Percentiles rank a stretch among this genome's conserved stretches.
Conservation (phyloP, 2,888 invertebrate species). For the Biston betularia region DNA sequence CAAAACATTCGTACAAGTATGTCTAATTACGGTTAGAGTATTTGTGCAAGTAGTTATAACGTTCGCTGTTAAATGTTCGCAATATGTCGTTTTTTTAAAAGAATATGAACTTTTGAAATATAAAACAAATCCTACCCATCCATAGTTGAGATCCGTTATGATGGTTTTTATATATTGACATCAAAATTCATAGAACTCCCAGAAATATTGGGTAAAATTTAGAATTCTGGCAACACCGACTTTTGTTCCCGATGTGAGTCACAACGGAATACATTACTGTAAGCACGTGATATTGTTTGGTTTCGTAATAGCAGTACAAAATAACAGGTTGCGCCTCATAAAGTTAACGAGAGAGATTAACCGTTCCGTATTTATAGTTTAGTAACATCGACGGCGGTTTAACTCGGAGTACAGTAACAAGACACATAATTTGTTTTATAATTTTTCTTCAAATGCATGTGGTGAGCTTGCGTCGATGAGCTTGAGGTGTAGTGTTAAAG, state of each 20-base stretch:
- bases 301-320: slow-evolving; percentile 75
- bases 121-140: background rate
- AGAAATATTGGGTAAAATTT: background rate
- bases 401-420: slow-evolving; percentile 30
- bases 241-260: slow-evolving; percentile 33
- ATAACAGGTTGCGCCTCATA: slow-evolving; percentile 74
- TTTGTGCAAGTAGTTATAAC: no score
- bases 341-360: slow-evolving; percentile 70
- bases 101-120: background rate
- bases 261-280: slow-evolving; percentile 55
- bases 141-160: background rate
- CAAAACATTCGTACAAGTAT: no score
- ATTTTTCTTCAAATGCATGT: slow-evolving; percentile 29
- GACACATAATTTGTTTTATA: slow-evolving; percentile 35
- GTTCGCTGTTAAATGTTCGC: no score
- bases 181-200: background rate
- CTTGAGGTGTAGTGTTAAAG: slow-evolving; percentile 18
- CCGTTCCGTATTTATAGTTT: slow-evolving; percentile 56
- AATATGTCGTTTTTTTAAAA: no score
- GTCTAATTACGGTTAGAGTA: no score
- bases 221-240: slow-evolving; percentile 24
- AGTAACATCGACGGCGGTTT: slow-evolving; percentile 32
- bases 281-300: slow-evolving; percentile 81
- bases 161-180: background rate
- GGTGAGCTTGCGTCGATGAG: slow-evolving; percentile 45